Evolutionary conservation across 2,113 vertebrate genomes (phyloP), one percentile per base, ranked within the genome.

Genomic region (Erpornis zantholeuca): DNA sequence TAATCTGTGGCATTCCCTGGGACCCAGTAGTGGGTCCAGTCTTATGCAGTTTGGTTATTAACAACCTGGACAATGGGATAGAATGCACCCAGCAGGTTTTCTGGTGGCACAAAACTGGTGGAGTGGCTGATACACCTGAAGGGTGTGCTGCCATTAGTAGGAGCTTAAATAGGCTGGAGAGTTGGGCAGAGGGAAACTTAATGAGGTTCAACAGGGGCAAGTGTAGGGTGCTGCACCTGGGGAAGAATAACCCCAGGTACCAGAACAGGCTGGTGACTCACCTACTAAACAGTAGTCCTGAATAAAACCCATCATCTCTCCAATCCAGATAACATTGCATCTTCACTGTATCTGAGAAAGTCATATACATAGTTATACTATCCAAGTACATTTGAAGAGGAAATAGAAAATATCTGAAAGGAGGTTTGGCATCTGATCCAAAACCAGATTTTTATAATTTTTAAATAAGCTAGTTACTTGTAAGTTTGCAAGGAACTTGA

Each of bases 41-140:
- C 36, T 80, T 33, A 28, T 0, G 64, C 6, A 36, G 0, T 35
- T 64, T 22, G 25, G 71, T 65, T 50, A 8, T 57, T 31, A 49
- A 6, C 0, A 1, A 23, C 25, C 14, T 57, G 27, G 33, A 44
- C 21, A 18, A 16, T 36, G 36, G 18, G 25, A 6, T 28, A 23
- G 27, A 33, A 57, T 40, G 40, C n/a, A 28, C 20, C 29, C 40
- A 27, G 44, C 18, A 23, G 4, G 36, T 28, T 65, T 42, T 27
- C 12, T 81, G 59, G 27, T 65, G 50, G 12, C 15, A 36, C 21
- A 35, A 11, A 36, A 15, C 21, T 35, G 42, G 14, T 10, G 17
- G 12, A 50, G 36, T 42, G 35, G 21, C 29, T 64, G 66, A 35
- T 36, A 2, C 25, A 19, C 27, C 50, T 72, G 68, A 36, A 42